Percentiles rank a stretch among this genome's conserved stretches.
Evolutionary conservation across 2,797 vertebrate species (phyloP).

Genomic region (Peromyscus melanophrys): DNA sequence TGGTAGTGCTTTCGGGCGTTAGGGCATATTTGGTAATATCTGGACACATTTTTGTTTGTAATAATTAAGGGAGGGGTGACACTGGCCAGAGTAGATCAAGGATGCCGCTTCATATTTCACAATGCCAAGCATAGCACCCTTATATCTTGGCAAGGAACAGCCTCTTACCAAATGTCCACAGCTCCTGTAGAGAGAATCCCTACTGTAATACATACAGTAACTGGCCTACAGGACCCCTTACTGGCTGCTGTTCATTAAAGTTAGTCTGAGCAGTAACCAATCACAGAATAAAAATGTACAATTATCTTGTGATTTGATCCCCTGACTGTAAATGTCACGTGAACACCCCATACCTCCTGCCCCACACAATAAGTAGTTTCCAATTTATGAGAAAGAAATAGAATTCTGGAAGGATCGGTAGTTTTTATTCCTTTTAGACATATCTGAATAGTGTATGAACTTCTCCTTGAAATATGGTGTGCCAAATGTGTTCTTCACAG

Average conservation of each 20-base stretch:
- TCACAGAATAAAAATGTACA: not conserved
- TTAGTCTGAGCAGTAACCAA: constrained; percentile 13
- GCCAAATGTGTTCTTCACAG: constrained; percentile 82
- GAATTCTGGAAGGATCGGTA: constrained; percentile 74
- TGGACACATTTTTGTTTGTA: not conserved
- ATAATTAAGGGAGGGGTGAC: no score
- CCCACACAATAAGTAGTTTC: not conserved
- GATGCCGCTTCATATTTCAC: not conserved
- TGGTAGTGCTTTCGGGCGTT: not conserved
- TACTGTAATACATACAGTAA: not conserved
- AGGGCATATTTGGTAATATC: not conserved
- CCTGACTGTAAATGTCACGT: not conserved
- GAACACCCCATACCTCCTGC: not conserved
- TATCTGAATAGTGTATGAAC: constrained; percentile 60
- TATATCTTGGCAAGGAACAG: not conserved
- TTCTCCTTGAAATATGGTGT: constrained; percentile 83
- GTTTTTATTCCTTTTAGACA: constrained; percentile 83
- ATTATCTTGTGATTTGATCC: not conserved
- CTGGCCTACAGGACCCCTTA: not conserved
- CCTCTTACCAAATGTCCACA: constrained; percentile 6
- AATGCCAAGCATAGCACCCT: not conserved
- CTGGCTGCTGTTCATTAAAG: not conserved
- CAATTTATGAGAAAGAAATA: constrained; percentile 73
- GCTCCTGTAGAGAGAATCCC: not conserved
- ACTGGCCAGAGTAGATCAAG: not conserved